Evolutionary conservation across 1,140 invertebrate species (phyloP).

Genomic region (Pomacea maculata): DNA sequence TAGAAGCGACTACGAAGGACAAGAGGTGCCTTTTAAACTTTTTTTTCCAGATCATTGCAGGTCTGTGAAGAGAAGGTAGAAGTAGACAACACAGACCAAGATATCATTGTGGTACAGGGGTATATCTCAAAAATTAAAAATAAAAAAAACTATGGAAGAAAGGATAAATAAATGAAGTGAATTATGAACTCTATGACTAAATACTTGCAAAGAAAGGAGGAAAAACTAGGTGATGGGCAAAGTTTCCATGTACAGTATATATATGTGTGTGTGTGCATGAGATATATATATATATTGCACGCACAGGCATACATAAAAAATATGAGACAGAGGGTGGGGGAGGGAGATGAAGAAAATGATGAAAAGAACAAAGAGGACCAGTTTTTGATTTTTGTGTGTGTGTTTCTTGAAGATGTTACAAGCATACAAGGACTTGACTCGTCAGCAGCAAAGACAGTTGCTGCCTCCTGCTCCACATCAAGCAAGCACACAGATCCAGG

Average conservation of each 20-base stretch:
- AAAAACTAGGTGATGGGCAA: too few species aligned
- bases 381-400: too few species aligned
- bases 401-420: background rate
- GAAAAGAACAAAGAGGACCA: too few species aligned
- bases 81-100: too few species aligned
- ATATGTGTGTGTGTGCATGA: too few species aligned
- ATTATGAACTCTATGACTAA: background rate
- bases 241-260: too few species aligned
- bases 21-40: background rate
- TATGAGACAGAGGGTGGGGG: too few species aligned
- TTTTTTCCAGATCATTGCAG: background rate
- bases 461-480: slow-evolving; percentile 42
- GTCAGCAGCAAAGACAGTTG: slow-evolving; percentile 7
- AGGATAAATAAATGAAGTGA: background rate
- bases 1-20: background rate
- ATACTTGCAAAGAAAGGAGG: background rate
- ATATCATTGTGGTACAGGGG: background rate
- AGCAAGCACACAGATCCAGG: slow-evolving; percentile 48
- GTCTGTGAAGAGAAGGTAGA: background rate
- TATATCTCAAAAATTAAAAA: too few species aligned
- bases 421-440: slow-evolving; percentile 1
- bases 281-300: too few species aligned
- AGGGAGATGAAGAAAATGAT: too few species aligned
- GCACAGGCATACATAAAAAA: too few species aligned
- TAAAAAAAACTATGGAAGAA: background rate